These are phyloP conservation scores for Globodera ellingtonae DNA, from an alignment of 1,140 invertebrate species.

Conservation along the genomic window DNA sequence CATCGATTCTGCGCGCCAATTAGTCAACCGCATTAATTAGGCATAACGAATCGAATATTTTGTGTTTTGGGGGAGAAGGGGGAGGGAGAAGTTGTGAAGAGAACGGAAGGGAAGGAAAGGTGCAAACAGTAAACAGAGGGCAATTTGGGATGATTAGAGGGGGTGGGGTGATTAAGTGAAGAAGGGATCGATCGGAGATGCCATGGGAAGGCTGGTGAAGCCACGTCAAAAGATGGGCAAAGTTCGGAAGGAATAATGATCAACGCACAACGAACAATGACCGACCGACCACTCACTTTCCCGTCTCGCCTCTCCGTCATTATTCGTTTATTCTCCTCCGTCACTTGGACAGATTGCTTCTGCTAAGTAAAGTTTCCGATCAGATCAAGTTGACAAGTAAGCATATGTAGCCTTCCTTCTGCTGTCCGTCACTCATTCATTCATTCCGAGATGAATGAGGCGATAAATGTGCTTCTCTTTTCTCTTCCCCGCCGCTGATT, in stretches of 20 bases:
- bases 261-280: not conserved
- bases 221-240: not conserved
- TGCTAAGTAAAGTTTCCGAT: not conserved
- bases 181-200: too few relatives aligned
- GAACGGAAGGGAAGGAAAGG: not conserved
- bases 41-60: not conserved
- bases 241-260: not conserved
- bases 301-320: not conserved
- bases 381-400: not conserved
- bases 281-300: not conserved
- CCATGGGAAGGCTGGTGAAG: too few relatives aligned
- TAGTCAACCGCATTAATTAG: conserved; percentile 12
- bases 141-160: not conserved
- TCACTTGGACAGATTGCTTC: not conserved
- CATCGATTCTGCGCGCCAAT: conserved; percentile 4
- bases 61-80: not conserved
- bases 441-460: conserved; percentile 2
- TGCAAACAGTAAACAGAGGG: not conserved
- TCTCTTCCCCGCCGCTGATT: not conserved
- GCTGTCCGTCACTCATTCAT: not conserved
- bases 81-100: not conserved
- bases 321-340: not conserved
- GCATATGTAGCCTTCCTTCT: not conserved
- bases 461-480: conserved; percentile 1
- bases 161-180: not conserved